Percentiles rank a stretch among this genome's conserved stretches.
Evolutionary conservation across 2,797 vertebrate genomes (phyloP).

Genomic region (Toxotes lorentzi): DNA sequence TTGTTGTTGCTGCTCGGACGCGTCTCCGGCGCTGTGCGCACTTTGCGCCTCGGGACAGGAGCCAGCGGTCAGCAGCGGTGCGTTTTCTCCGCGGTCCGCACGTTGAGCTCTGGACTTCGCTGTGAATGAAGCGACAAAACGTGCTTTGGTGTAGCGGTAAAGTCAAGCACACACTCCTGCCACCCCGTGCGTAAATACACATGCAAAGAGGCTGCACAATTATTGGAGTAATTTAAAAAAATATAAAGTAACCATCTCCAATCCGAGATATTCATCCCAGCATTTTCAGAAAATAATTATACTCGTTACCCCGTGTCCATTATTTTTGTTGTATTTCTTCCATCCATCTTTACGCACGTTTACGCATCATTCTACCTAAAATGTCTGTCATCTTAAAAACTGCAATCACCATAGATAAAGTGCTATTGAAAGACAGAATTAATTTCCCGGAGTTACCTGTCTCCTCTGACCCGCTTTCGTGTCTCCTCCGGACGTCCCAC

Average conservation of each 20-base stretch:
- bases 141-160: conserved; percentile 32
- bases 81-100: conserved; percentile 42
- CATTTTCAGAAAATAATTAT: neutral
- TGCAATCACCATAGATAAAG: neutral
- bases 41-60: conserved; percentile 60
- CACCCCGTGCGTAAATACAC: neutral
- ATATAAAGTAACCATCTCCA: neutral
- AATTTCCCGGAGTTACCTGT: conserved; percentile 61
- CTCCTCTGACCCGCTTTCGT: conserved; percentile 33
- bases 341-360: neutral
- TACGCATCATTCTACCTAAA: neutral
- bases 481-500: conserved; percentile 68
- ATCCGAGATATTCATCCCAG: neutral
- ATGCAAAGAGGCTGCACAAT: neutral
- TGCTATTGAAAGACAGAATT: neutral
- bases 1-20: conserved; percentile 22
- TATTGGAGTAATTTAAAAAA: neutral
- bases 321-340: neutral
- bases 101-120: conserved; percentile 46
- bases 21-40: conserved; percentile 69
- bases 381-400: neutral
- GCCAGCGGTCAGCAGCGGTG: conserved; percentile 24
- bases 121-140: conserved; percentile 66
- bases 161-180: neutral
- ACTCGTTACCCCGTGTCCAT: neutral